Conservation (phyloP, 2,797 vertebrate genomes). For the Dermochelys coriacea region DNA sequence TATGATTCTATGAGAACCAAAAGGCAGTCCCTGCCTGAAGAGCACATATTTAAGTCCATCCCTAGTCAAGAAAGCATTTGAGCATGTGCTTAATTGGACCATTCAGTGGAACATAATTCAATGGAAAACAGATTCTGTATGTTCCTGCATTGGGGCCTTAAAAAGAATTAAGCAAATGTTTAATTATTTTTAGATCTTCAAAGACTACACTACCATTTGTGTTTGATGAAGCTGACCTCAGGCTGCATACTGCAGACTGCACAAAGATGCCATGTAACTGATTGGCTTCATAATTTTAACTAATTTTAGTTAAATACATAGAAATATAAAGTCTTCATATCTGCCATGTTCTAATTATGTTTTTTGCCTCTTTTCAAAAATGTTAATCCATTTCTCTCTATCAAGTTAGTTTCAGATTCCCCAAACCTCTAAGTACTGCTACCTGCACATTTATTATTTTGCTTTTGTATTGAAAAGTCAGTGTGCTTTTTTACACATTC, state of each 20-base stretch:
- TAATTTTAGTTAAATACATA: neutral
- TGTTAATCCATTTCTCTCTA: neutral
- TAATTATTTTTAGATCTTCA: neutral
- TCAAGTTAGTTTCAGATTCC: neutral
- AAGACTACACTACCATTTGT: neutral
- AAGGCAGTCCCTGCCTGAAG: neutral
- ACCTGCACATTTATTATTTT: neutral
- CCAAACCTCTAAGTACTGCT: neutral
- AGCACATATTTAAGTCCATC: neutral
- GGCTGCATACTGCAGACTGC: neutral
- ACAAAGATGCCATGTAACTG: neutral
- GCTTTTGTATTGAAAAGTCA: neutral
- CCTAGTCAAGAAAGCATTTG: neutral
- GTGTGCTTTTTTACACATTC: neutral
- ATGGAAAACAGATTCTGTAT: neutral
- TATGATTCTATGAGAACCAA: no score
- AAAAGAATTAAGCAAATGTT: neutral
- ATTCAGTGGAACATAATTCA: neutral
- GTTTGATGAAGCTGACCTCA: neutral
- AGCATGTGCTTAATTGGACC: neutral
- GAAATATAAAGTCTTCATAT: neutral
- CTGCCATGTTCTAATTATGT: neutral
- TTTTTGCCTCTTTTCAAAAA: neutral
- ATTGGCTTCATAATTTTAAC: neutral
- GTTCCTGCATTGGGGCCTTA: neutral